Evolutionary conservation across 2,113 vertebrate genomes (phyloP), one percentile per base, ranked within the genome.

Genomic region (Lepus timidus): DNA sequence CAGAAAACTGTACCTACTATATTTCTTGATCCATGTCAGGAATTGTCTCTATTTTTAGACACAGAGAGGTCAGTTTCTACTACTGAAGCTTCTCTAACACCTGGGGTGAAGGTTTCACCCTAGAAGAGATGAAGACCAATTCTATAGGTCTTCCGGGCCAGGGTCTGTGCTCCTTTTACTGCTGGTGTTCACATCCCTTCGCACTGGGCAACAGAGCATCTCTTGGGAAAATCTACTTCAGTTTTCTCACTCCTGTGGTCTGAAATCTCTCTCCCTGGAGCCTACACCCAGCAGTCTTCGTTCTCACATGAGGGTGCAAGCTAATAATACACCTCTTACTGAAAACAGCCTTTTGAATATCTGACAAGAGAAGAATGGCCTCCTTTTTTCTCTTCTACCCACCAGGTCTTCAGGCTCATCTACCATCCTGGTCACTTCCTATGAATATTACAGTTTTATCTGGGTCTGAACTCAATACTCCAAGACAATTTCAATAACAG

Each of bases 401-500:
- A 76, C 27, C 82, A 31, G 9, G 55, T 71, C 79, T 71, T 81
- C 70, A 91, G 78, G 33, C 52, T 22, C 11, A 4, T 27, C 75
- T 86, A 51, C 33, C n/a, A 33, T 75, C 22, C 29, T 96, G n/a
- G 70, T 52, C 49, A 85, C 67, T 73, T 81, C 71, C n/a, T 74
- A 61, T 85, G 52, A 93, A 90, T 27, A 67, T 16, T 49, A 75
- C 9, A 58, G 51, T 64, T 96, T 83, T 61, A 58, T 65, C 17
- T 84, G 33, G 19, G 68, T 71, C 23, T 71, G 31, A 95, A 36
- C 44, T 70, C 76, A 80, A 68, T 9, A 52, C 23, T 85, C 25
- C 61, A 94, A 96, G 89, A 61, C 44, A 68, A 33, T 92, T 71
- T 92, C 22, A 85, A 76, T 33, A 84, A 44, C 6, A 64, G 12